A percentile compares a stretch with the other conserved stretches of the same genome.
phyloP scores from a whole-genome alignment of 2,797 vertebrate species.

The Neostethus bicornis region DNA sequence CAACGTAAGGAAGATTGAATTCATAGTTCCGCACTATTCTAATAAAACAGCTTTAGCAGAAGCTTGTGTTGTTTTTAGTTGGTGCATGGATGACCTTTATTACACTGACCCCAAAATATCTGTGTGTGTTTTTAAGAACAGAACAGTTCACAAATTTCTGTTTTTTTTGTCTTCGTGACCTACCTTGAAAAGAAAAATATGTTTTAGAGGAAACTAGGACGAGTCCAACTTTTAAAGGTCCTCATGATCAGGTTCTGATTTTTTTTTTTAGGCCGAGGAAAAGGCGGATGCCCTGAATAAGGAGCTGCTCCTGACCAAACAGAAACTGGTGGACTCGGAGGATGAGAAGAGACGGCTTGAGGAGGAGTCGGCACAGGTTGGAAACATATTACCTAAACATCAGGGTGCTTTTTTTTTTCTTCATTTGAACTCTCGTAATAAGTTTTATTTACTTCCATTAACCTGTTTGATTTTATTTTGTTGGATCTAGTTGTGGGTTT shows the following conservation, averaged over 20 bases:
- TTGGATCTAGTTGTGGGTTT: too few relatives aligned
- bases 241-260: slow-evolving; percentile 29
- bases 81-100: not conserved
- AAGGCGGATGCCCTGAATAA: slow-evolving; percentile 97
- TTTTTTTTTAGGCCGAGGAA: slow-evolving; percentile 88
- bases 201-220: slow-evolving; percentile 36
- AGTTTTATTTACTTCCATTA: too few relatives aligned
- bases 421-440: too few relatives aligned
- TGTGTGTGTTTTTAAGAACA: not conserved
- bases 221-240: slow-evolving; percentile 31
- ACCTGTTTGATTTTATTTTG: too few relatives aligned
- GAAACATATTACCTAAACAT: slow-evolving; percentile 7
- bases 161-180: slow-evolving; percentile 20
- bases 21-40: not conserved
- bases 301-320: slow-evolving; percentile 96
- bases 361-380: slow-evolving; percentile 94
- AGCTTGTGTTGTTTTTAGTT: not conserved
- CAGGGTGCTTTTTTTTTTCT: not conserved
- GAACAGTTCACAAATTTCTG: slow-evolving; percentile 13
- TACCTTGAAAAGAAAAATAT: slow-evolving; percentile 26
- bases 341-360: slow-evolving; percentile 95
- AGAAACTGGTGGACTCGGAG: slow-evolving; percentile 96
- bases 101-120: not conserved
- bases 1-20: slow-evolving; percentile 84
- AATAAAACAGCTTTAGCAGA: not conserved